Conservation (phyloP, 2,797 vertebrate genomes). For the Otolemur crassicaudatus region DNA sequence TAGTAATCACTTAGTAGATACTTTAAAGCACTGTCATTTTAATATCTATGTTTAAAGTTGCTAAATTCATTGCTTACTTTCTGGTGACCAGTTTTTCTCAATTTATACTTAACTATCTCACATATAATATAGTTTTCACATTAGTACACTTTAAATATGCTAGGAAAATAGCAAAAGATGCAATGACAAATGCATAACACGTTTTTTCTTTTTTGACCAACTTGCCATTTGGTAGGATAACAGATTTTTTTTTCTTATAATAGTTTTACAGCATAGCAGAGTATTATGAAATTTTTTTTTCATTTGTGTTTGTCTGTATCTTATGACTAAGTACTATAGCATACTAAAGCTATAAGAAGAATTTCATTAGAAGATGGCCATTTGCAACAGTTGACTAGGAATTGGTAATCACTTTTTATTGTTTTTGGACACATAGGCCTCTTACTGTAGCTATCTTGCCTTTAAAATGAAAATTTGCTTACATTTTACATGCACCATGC, state of each 20-base stretch:
- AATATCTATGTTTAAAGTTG: neutral
- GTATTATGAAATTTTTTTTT: neutral
- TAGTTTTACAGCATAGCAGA: neutral
- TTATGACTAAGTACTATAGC: neutral
- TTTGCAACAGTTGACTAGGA: neutral
- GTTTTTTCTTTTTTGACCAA: neutral
- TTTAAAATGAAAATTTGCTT: slow-evolving; percentile 20
- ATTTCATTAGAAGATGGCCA: neutral
- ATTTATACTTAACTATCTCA: neutral
- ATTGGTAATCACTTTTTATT: neutral
- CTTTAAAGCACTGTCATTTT: neutral
- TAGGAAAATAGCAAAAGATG: neutral
- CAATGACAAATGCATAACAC: neutral
- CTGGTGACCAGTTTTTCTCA: neutral
- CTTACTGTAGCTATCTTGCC: neutral
- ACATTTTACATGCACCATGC: neutral
- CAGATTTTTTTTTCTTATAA: neutral
- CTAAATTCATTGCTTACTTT: neutral
- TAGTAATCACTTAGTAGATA: neutral
- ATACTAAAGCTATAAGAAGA: neutral
- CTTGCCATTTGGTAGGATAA: neutral
- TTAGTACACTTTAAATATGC: neutral
- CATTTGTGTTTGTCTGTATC: neutral
- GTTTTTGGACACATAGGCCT: neutral
- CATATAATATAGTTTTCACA: neutral